phyloP scores from a whole-genome alignment of 37 sponge, comb jelly and placozoan species.

The Ianthella basta region DNA sequence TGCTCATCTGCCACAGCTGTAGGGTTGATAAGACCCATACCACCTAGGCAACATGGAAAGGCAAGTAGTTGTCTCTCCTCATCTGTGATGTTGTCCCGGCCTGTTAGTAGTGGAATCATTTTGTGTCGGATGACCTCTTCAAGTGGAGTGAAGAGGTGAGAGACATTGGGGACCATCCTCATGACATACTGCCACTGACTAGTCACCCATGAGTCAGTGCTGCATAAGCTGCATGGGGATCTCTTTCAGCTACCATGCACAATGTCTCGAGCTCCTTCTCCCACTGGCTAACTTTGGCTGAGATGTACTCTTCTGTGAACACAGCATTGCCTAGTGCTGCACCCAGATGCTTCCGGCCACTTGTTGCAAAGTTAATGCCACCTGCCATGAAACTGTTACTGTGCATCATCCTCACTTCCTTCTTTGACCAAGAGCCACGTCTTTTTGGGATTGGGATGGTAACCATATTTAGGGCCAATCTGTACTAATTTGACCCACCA shows the following conservation, averaged over 20 bases:
- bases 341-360: not conserved
- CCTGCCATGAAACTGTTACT: not conserved
- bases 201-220: not conserved
- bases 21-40: not conserved
- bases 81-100: not conserved
- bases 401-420: not conserved
- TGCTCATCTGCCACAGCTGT: not conserved
- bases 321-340: not conserved
- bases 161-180: not conserved
- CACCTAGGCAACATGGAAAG: no score
- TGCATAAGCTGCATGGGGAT: not conserved
- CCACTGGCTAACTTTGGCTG: no score
- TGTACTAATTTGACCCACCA: not conserved
- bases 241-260: not conserved
- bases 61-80: not conserved
- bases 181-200: not conserved
- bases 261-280: no score
- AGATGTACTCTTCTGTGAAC: not conserved
- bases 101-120: not conserved
- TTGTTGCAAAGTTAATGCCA: not conserved
- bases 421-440: conserved; percentile 6
- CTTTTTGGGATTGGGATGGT: not conserved
- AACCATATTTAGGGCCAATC: not conserved
- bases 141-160: not conserved
- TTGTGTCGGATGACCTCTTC: conserved; percentile 11